Base-by-base conservation (phyloP, 1,140 invertebrate genomes). In the Drosophila truncata region DNA sequence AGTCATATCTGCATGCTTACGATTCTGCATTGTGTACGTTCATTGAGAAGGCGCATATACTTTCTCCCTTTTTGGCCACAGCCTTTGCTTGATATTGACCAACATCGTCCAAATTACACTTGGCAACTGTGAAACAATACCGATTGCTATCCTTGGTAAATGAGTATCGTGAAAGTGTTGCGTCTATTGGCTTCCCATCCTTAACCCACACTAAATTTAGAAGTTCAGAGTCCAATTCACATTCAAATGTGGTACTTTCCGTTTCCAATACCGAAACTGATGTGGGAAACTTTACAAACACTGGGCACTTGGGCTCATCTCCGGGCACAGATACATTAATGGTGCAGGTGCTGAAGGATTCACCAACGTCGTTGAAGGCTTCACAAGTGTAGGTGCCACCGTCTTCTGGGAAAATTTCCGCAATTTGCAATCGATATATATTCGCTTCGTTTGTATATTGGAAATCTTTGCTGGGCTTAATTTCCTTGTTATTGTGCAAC, bases 401-500 rank as follows among this genome's bases (percentile, higher is more conserved):
- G 66, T 93, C 91, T 94, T 99, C 98, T 7, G 98, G 98, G 95
- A 98, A 98, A 86, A 99, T 98, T 93, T 99, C 98, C 18, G 97
- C 96, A 73, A 99, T 99, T 73, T 96, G 95, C 66, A 99, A 93
- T 90, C 97, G 97, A 93, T 98, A 97, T 64, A 96, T 96, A 92
- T 98, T 98, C 2, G 97, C 98, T 91, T 97, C 96, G 85, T 95
- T 97, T 23, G 96, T 95, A 91, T 98, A 99, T 91, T 97, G 96
- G 95, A 99, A 99, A 93, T 99, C 98, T 93, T 98, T 99, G 92
- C 97, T 98, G 0, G 98, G 97, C 93, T 98, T 98, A 81, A 99
- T 98, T 93, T 99, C 97, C 93, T 98, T 98, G 93, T 98, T 98
- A 91, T 99, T 98, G 93, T 99, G 98, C 46, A 99, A 94, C 98